Percentiles rank a stretch among this genome's conserved stretches.
Evolutionary conservation across 2,113 vertebrate genomes (phyloP).

Genomic region (Halcyon malimbica): DNA sequence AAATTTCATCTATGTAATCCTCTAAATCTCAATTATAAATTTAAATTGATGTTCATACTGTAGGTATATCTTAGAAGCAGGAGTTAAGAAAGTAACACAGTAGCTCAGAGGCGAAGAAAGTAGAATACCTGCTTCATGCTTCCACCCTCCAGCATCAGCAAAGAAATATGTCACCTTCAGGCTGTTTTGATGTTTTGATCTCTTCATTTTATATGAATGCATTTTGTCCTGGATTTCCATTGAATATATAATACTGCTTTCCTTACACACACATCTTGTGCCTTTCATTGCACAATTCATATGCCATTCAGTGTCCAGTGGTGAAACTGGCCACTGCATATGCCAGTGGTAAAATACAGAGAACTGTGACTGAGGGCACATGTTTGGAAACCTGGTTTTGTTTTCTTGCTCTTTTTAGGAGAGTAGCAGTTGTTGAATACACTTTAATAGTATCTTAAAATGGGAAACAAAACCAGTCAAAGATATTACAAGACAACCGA

Average conservation of each 20-base stretch:
- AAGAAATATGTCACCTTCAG: not conserved
- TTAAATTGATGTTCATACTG: not conserved
- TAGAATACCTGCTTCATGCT: not conserved
- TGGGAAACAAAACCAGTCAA: not conserved
- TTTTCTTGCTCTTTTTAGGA: not conserved
- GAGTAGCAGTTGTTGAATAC: not conserved
- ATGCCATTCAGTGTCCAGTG: not conserved
- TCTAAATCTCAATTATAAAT: not conserved
- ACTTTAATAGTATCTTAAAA: not conserved
- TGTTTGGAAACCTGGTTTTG: not conserved
- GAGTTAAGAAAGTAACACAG: not conserved
- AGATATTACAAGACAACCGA: not conserved
- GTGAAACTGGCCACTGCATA: not conserved
- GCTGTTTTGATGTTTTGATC: not conserved
- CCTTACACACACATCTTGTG: not conserved
- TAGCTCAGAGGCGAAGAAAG: not conserved
- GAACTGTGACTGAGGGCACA: not conserved
- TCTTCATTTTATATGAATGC: not conserved
- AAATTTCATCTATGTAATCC: not conserved
- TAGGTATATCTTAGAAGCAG: not conserved
- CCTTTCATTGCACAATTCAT: not conserved
- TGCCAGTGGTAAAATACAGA: rapidly evolving
- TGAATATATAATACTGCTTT: not conserved
- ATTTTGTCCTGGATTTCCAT: not conserved
- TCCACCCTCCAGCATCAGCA: not conserved